These are phyloP conservation scores for Euproctis similis DNA, from an alignment of 2,888 invertebrate species.

Conservation along the genomic window DNA sequence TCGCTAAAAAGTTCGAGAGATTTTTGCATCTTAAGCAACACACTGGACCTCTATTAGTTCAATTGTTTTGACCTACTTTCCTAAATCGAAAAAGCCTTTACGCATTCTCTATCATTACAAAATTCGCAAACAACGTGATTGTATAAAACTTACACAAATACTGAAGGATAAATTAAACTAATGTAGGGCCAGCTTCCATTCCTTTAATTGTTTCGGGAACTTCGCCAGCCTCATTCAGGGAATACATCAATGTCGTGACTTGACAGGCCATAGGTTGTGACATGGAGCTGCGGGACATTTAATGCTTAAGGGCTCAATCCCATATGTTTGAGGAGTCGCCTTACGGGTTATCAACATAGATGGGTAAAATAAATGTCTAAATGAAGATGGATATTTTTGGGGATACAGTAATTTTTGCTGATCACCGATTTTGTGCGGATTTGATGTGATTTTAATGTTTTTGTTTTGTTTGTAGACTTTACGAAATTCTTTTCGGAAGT, in stretches of 20 bases:
- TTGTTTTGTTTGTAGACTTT: too few species aligned
- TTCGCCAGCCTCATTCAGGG: neutral
- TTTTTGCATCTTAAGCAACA: too few species aligned
- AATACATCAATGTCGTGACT: constrained; percentile 22
- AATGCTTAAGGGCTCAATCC: constrained; percentile 4
- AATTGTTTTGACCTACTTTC: neutral
- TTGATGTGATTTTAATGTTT: too few species aligned
- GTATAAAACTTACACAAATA: neutral
- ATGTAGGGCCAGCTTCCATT: constrained; percentile 6
- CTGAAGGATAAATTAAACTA: constrained; percentile 12
- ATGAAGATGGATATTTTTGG: too few species aligned
- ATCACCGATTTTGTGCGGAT: too few species aligned
- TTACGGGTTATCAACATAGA: neutral
- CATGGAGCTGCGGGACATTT: neutral
- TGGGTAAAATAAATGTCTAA: neutral
- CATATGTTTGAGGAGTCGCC: constrained; percentile 1
- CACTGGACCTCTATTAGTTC: too few species aligned
- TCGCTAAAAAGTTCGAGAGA: too few species aligned
- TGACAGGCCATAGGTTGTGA: constrained; percentile 11
- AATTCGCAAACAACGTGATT: too few species aligned
- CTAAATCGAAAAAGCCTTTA: neutral
- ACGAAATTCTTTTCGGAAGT: too few species aligned
- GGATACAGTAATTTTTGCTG: too few species aligned
- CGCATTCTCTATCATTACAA: too few species aligned
- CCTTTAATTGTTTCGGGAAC: constrained; percentile 2